A percentile compares a stretch with the other conserved stretches of the same genome.
These are phyloP conservation scores for Leucoraja erinaceus DNA, from an alignment of 2,113 vertebrate species.

Conservation along the genomic window DNA sequence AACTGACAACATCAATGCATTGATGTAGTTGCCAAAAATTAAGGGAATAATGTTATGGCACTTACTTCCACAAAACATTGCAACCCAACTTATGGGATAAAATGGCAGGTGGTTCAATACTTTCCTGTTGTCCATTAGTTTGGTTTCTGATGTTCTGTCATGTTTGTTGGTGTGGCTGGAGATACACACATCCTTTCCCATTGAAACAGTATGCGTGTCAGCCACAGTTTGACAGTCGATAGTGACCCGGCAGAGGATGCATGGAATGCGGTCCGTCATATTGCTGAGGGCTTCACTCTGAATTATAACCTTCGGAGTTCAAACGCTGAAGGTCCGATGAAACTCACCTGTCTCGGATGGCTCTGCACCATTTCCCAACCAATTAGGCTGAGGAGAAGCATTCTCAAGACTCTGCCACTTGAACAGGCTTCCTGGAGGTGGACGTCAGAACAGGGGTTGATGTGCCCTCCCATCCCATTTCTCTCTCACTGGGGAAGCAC, in stretches of 20 bases:
- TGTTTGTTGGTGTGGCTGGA: not conserved
- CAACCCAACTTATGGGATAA: not conserved
- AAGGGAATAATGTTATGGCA: not conserved
- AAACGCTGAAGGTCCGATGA: not conserved
- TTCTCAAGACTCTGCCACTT: conserved; percentile 5
- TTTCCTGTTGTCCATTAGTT: not conserved
- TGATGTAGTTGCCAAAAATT: not conserved
- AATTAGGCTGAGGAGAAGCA: not conserved
- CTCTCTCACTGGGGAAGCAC: not conserved
- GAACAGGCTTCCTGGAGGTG: not conserved
- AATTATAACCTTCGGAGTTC: not conserved
- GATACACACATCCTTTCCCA: not conserved
- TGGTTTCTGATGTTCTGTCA: no score
- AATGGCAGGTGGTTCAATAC: not conserved
- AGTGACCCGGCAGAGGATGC: not conserved
- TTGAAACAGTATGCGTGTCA: not conserved
- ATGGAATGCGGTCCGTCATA: not conserved
- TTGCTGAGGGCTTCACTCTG: not conserved
- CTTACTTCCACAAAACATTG: not conserved
- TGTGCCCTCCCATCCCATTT: not conserved
- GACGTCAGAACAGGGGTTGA: not conserved
- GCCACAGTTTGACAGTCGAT: not conserved
- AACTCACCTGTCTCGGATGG: not conserved
- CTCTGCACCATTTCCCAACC: not conserved
- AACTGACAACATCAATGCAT: not conserved